Conservation (phyloP, 2,888 invertebrate species). For the Tanytarsus gracilentus region DNA sequence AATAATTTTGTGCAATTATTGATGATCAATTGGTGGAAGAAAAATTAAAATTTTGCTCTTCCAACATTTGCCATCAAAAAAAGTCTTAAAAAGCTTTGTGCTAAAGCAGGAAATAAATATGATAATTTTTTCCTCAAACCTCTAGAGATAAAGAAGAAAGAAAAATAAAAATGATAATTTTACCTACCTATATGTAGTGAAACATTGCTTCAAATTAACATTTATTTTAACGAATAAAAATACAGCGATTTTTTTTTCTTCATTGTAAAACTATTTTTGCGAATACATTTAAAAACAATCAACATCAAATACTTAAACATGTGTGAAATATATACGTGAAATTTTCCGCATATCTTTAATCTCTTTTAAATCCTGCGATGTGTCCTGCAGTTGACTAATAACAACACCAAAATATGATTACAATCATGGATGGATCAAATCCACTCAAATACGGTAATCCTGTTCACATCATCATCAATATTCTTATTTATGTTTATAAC, state of each 20-base stretch:
- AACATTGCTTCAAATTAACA: conserved; percentile 22
- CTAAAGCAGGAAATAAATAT: no score
- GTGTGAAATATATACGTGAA: no score
- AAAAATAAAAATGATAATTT: conserved; percentile 16
- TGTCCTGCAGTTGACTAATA: neutral
- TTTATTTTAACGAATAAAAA: no score
- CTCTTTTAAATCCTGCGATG: conserved; percentile 1
- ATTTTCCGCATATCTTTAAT: conserved; percentile 13
- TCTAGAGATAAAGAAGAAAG: neutral
- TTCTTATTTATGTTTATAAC: conserved; percentile 8
- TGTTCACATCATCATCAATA: neutral
- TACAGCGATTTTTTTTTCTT: neutral
- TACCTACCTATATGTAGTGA: conserved; percentile 23
- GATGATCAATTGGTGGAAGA: no score
- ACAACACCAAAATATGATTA: conserved; percentile 8
- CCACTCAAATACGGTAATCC: neutral
- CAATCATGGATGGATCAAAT: neutral
- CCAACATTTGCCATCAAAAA: no score
- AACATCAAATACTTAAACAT: conserved; percentile 27
- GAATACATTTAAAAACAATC: conserved; percentile 23
- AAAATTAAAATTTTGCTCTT: no score
- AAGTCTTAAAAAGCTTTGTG: neutral
- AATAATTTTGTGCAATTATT: no score
- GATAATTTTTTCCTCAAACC: neutral
- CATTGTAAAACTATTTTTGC: neutral